Conservation (phyloP, 2,797 vertebrate genomes). For the Enteromius argenteus region DNA sequence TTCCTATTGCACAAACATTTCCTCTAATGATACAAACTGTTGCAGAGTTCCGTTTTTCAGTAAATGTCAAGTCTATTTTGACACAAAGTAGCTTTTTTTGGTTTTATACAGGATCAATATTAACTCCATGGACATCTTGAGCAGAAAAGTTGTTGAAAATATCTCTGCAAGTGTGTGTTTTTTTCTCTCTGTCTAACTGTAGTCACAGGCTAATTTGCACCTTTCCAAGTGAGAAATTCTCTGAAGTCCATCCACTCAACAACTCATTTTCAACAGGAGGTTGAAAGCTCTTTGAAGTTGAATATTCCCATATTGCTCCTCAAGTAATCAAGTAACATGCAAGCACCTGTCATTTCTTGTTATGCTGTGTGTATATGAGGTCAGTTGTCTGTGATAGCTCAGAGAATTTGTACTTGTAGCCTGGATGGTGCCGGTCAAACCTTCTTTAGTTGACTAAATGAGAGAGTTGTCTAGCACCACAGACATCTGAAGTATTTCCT, state of each 20-base stretch:
- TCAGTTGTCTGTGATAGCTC: neutral
- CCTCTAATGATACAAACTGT: neutral
- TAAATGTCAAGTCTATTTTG: neutral
- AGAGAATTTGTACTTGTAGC: conserved; percentile 1
- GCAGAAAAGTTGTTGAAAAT: neutral
- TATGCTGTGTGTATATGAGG: conserved; percentile 1
- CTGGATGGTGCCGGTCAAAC: neutral
- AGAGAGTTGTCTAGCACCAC: neutral
- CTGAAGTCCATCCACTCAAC: conserved; percentile 27
- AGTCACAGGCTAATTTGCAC: conserved; percentile 9
- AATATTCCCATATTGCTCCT: conserved; percentile 6
- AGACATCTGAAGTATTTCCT: neutral
- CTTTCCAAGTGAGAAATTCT: conserved; percentile 9
- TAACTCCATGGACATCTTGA: neutral
- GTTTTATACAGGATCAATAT: neutral
- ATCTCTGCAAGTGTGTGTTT: neutral
- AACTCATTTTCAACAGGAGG: conserved; percentile 6
- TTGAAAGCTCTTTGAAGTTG: conserved; percentile 3
- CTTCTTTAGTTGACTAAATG: conserved; percentile 4
- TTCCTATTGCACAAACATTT: neutral
- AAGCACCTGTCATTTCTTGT: conserved; percentile 25
- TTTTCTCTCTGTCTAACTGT: neutral
- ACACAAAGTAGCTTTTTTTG: neutral
- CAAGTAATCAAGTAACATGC: neutral
- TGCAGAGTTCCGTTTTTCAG: neutral